A percentile compares a stretch with the other conserved stretches of the same genome.
These are phyloP conservation scores for Poeciliopsis infans DNA, from an alignment of 2,797 vertebrate species.

Conservation along the genomic window DNA sequence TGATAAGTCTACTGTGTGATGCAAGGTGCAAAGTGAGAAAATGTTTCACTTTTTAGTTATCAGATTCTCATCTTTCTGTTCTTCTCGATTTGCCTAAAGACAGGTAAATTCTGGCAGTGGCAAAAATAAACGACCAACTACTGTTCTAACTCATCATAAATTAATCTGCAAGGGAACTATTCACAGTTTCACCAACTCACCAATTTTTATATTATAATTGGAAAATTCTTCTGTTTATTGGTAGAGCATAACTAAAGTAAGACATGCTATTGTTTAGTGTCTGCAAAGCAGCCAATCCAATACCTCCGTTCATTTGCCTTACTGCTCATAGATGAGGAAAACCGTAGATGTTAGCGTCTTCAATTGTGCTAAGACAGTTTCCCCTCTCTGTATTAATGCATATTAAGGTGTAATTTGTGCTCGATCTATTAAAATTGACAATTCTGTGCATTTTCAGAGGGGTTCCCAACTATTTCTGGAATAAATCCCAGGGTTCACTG, in stretches of 20 bases:
- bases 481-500: neutral
- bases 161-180: slow-evolving; percentile 37
- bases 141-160: slow-evolving; percentile 9
- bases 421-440: neutral
- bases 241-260: neutral
- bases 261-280: neutral
- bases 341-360: neutral
- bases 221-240: neutral
- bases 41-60: slow-evolving; percentile 5
- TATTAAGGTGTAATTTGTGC: neutral
- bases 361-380: neutral
- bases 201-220: neutral
- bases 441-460: neutral
- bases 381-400: neutral
- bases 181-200: neutral
- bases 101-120: slow-evolving; percentile 27
- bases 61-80: slow-evolving; percentile 9
- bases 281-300: neutral
- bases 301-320: neutral
- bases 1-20: neutral
- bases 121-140: slow-evolving; percentile 19
- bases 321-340: neutral
- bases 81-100: slow-evolving; percentile 18
- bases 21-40: neutral
- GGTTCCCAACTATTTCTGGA: neutral